A percentile compares a stretch with the other conserved stretches of the same genome.
Evolutionary conservation across 2,888 invertebrate species (phyloP).

Genomic region (Agrotis puta): DNA sequence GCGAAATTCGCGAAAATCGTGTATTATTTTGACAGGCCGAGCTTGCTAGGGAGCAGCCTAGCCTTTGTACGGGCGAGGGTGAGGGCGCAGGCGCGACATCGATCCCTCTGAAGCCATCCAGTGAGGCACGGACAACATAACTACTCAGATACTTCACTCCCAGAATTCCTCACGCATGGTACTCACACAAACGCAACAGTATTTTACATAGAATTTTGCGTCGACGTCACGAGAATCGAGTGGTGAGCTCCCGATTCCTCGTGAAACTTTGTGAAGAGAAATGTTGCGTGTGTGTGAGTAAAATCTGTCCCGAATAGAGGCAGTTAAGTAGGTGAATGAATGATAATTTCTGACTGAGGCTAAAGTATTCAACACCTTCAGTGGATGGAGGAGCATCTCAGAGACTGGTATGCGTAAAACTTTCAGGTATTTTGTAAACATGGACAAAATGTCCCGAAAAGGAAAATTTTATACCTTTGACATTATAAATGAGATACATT

Average conservation of each 20-base stretch:
- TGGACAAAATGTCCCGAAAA: neutral
- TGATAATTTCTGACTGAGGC: constrained; percentile 27
- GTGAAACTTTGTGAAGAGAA: neutral
- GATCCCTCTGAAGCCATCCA: constrained; percentile 81
- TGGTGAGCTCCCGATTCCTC: neutral
- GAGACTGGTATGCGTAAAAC: constrained; percentile 25
- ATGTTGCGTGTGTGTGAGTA: constrained; percentile 35
- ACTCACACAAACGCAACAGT: constrained; percentile 36
- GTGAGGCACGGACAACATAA: constrained; percentile 62
- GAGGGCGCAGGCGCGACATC: constrained; percentile 84
- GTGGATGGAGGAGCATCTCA: constrained; percentile 50
- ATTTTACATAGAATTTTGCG: constrained; percentile 16
- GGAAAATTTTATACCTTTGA: neutral
- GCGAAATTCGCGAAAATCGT: constrained; percentile 76
- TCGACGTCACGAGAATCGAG: constrained; percentile 14
- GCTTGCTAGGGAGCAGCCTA: constrained; percentile 79
- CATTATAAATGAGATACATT: neutral
- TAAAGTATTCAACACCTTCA: constrained; percentile 68
- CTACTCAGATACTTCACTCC: constrained; percentile 31
- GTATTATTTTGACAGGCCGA: constrained; percentile 86
- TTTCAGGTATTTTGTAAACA: constrained; percentile 16
- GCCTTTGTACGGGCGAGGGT: constrained; percentile 83
- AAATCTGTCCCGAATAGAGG: neutral
- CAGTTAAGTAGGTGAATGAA: neutral
- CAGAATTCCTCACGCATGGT: constrained; percentile 24